Evolutionary conservation across 2,888 invertebrate genomes (phyloP), one percentile per base, ranked within the genome.

Genomic region (Eupithecia insigniata): DNA sequence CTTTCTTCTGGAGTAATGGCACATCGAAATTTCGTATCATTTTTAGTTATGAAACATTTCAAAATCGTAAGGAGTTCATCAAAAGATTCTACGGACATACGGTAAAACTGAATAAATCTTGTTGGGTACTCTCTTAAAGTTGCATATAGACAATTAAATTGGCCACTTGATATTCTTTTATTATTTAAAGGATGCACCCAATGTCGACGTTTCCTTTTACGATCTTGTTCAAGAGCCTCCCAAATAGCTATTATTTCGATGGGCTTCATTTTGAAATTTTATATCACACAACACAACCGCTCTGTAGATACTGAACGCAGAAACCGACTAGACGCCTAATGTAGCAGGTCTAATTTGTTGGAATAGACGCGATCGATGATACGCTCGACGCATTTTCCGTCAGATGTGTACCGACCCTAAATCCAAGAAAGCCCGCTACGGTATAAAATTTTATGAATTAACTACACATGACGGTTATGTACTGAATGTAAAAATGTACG

Each of bases 141-240:
- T 76, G 73, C 73, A 73, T 70, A 66, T 72, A 66, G 72, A 72
- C 70, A 71, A 73, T 73, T 34, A 75, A 72, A 75, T 71, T 72
- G 70, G 71, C 73, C 73, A 65, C 69, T 71, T 76, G 69, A 71
- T 76, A 73, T 76, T 73, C 76, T 73, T 73, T 76, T 73, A 73
- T 73, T 76, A 76, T 76, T 74, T 72, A 76, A 76, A 72, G 72
- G 74, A 70, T 74, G 71, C 71, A 55, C 55, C 55, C 26, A 60
- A 60, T 60, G 28, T 60, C 28, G 60, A 60, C 60, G 26, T 60
- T 60, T 60, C 60, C 60, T 60, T 60, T 60, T 30, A 28, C 60
- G 28, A 28, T 60, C 58, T 60, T 60, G 60, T 60, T 60, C 26
- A 28, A 60, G 28, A 60, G 28, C 60, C 58, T 58, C 58, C 58